These are phyloP conservation scores for Branchipolynoe longqiensis DNA, from an alignment of 2,888 invertebrate genomes.

Conservation along the genomic window DNA sequence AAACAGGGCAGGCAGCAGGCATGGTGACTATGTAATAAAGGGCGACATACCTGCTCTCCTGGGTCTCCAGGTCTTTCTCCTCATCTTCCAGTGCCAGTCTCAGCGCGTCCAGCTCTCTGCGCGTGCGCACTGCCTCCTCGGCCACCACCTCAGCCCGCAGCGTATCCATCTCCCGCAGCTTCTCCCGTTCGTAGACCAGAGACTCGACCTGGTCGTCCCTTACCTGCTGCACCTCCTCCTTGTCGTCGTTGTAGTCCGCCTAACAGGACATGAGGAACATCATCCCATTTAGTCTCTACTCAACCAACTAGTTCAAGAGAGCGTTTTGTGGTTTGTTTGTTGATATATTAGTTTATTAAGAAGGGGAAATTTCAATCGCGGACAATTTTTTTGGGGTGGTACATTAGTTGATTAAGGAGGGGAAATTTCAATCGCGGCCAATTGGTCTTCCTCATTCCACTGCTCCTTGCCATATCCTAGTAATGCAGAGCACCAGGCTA, in stretches of 20 bases:
- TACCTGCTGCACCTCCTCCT: conserved; percentile 10
- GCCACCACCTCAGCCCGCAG: conserved; percentile 85
- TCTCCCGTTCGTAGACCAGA: conserved; percentile 79
- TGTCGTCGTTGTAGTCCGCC: conserved; percentile 26
- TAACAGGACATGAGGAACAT: neutral
- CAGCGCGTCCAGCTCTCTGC: conserved; percentile 64
- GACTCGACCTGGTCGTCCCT: conserved; percentile 61
- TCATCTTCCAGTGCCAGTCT: conserved; percentile 68
- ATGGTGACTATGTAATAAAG: neutral
- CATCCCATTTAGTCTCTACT: no score
- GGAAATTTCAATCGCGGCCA: no score
- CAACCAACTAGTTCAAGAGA: neutral
- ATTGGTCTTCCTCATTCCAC: no score
- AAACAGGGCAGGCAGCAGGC: no score
- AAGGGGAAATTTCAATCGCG: neutral
- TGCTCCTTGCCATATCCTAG: no score
- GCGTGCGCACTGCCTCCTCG: conserved; percentile 86
- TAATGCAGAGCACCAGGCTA: no score
- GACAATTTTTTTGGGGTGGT: no score
- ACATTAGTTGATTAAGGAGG: no score
- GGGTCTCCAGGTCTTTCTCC: conserved; percentile 65
- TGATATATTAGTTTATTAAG: neutral
- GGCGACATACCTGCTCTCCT: neutral
- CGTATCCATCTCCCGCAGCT: conserved; percentile 81
- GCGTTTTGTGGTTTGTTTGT: neutral